phyloP scores from a whole-genome alignment of 2,888 invertebrate genomes.

The Brenthis daphne region DNA sequence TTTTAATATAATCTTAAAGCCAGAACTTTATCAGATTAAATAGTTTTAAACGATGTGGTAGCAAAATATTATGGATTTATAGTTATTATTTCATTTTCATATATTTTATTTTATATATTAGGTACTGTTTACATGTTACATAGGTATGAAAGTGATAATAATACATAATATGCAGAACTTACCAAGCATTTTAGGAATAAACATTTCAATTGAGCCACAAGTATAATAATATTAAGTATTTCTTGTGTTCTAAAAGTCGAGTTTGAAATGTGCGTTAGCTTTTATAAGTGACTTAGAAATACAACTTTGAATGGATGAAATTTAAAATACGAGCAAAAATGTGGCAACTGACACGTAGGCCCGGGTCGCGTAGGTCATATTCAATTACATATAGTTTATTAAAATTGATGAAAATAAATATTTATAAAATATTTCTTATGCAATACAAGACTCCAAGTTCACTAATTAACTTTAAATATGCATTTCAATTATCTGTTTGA shows the following conservation, averaged over 20 bases:
- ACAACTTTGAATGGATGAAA: slow-evolving; percentile 30
- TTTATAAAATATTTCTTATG: background rate
- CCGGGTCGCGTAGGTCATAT: slow-evolving; percentile 56
- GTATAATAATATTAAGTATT: slow-evolving; percentile 21
- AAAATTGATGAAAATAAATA: background rate
- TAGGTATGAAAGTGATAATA: slow-evolving; percentile 4
- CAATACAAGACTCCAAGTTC: background rate
- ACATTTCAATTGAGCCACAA: slow-evolving; percentile 32
- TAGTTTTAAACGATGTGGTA: too few species aligned
- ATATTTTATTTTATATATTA: background rate
- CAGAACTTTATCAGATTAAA: too few species aligned
- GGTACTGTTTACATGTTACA: slow-evolving; percentile 1
- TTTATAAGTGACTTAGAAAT: slow-evolving; percentile 24
- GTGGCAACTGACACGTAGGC: slow-evolving; percentile 58
- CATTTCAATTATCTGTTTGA: too few species aligned
- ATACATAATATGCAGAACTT: slow-evolving; percentile 16
- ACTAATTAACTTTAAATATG: too few species aligned
- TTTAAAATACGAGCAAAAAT: slow-evolving; percentile 41
- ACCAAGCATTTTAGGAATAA: slow-evolving; percentile 24
- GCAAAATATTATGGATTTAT: too few species aligned
- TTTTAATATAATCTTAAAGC: too few species aligned
- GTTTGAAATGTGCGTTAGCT: slow-evolving; percentile 28
- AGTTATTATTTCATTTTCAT: background rate
- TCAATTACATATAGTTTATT: background rate
- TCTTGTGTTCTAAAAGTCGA: slow-evolving; percentile 42